A percentile compares a stretch with the other conserved stretches of the same genome.
These are phyloP conservation scores for Teleogryllus oceanicus DNA, from an alignment of 2,888 invertebrate species.

Conservation along the genomic window DNA sequence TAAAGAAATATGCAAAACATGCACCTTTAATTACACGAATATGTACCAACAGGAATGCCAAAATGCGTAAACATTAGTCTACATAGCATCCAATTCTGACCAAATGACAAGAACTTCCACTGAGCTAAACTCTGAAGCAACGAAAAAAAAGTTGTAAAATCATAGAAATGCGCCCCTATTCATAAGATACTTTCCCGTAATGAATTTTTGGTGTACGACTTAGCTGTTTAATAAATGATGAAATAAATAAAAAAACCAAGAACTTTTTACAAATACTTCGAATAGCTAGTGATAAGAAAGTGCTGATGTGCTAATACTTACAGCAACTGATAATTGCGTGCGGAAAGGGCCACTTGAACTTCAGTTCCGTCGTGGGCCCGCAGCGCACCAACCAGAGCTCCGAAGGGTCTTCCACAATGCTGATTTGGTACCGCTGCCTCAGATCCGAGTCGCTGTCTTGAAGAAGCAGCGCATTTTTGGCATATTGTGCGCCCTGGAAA, in stretches of 20 bases:
- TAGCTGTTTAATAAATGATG: background rate
- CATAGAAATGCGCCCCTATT: too few species aligned
- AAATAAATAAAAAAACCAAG: background rate
- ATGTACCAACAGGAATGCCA: too few species aligned
- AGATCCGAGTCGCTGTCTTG: background rate
- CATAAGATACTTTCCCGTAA: too few species aligned
- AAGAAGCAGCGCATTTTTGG: background rate
- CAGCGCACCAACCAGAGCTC: background rate
- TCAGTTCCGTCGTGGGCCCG: background rate
- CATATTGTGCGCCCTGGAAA: background rate
- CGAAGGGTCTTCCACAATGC: background rate
- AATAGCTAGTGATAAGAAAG: background rate
- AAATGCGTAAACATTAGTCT: too few species aligned
- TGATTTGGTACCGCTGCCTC: background rate
- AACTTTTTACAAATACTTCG: too few species aligned
- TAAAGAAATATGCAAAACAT: too few species aligned
- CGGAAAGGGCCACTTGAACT: background rate
- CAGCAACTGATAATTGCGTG: background rate
- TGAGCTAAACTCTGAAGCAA: too few species aligned
- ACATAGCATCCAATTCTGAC: too few species aligned
- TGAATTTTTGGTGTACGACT: too few species aligned
- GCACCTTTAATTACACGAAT: too few species aligned
- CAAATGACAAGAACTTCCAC: too few species aligned
- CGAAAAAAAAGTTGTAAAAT: too few species aligned
- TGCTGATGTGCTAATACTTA: background rate